A percentile compares a stretch with the other conserved stretches of the same genome.
Conservation (phyloP, 2,113 vertebrate genomes). For the Malurus elegans region DNA sequence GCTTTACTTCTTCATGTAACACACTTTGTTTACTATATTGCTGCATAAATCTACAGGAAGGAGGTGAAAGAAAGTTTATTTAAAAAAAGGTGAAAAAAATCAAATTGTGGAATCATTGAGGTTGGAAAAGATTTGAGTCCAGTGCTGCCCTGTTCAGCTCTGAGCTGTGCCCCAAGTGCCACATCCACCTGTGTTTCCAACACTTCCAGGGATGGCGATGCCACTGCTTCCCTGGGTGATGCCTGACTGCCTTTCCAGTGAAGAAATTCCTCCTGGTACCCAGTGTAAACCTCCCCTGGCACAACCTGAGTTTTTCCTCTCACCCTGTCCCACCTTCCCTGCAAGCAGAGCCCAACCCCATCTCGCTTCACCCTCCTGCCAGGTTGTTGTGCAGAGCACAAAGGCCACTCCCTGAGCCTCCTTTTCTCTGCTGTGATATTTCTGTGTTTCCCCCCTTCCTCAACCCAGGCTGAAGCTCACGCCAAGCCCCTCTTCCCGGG, state of each 20-base stretch:
- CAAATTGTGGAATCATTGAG: not conserved
- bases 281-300: too few species aligned
- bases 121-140: not conserved
- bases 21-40: not conserved
- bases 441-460: not conserved
- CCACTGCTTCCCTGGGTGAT: too few species aligned
- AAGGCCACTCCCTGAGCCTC: not conserved
- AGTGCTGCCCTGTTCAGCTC: not conserved
- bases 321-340: fast-evolving
- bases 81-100: not conserved
- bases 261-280: not conserved
- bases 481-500: slow-evolving; percentile 82
- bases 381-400: too few species aligned
- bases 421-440: not conserved
- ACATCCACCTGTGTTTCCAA: fast-evolving
- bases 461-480: slow-evolving; percentile 81
- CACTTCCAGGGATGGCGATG: not conserved
- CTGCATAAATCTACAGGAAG: not conserved
- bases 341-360: fast-evolving
- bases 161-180: not conserved
- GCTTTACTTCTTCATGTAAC: not conserved
- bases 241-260: not conserved
- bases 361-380: not conserved
- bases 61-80: not conserved
- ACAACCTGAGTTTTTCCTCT: not conserved